A percentile compares a stretch with the other conserved stretches of the same genome.
phyloP scores from a whole-genome alignment of 2,797 vertebrate species.

The Yasuhikotakia modesta region DNA sequence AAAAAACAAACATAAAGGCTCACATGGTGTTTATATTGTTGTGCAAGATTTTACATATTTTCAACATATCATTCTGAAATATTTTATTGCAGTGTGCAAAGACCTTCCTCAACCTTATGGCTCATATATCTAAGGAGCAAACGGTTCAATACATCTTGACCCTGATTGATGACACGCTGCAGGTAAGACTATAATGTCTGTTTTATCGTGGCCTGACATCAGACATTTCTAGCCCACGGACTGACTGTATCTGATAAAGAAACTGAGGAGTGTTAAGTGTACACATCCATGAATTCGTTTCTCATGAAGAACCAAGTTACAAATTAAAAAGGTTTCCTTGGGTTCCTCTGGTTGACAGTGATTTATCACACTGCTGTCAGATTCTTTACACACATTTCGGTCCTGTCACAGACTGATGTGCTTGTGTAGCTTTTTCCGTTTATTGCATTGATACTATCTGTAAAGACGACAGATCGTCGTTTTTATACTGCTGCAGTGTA shows the following conservation, averaged over 20 bases:
- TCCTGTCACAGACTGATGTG: background rate
- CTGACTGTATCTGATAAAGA: background rate
- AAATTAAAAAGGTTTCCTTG: background rate
- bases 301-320: background rate
- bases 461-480: background rate
- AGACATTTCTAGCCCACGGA: background rate
- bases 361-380: background rate
- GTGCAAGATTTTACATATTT: background rate
- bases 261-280: background rate
- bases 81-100: constrained; percentile 87
- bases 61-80: background rate
- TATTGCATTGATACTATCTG: constrained; percentile 6
- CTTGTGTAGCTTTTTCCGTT: background rate
- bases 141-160: constrained; percentile 98
- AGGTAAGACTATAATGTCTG: constrained; percentile 76
- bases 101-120: constrained; percentile 99
- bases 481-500: background rate
- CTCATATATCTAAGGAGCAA: constrained; percentile 98
- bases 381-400: background rate
- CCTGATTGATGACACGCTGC: constrained; percentile 96
- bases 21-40: background rate
- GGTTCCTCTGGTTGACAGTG: background rate
- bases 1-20: background rate
- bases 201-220: background rate
- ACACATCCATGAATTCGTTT: background rate